Conservation (phyloP, 1,140 invertebrate species). For the Danaus plexippus region DNA sequence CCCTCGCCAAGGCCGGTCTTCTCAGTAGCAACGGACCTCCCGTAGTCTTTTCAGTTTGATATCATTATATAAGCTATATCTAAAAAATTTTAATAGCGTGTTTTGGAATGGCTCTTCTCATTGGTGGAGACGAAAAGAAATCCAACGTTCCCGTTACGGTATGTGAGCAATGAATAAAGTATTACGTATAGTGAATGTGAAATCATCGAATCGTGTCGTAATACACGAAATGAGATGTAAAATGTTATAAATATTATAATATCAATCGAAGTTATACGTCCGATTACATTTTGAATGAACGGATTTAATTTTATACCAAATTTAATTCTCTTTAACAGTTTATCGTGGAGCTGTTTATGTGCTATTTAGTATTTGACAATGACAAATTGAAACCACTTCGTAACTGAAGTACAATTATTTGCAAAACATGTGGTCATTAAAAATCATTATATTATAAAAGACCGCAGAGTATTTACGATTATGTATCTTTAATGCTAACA, state of each 20-base stretch:
- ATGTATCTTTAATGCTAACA: no score
- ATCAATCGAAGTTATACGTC: not conserved
- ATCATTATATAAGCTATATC: constrained; percentile 26
- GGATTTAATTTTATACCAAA: constrained; percentile 7
- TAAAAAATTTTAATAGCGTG: constrained; percentile 35
- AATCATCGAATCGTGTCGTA: not conserved
- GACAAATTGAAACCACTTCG: constrained; percentile 12
- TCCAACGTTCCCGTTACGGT: constrained; percentile 29
- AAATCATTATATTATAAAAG: no score
- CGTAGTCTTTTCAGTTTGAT: not conserved
- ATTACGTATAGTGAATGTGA: not conserved
- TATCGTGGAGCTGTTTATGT: constrained; percentile 15
- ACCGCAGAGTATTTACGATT: no score
- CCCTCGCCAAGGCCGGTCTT: constrained; percentile 61
- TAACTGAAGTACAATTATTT: constrained; percentile 15
- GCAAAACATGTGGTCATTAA: constrained; percentile 6
- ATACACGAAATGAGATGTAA: not conserved
- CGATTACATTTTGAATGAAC: constrained; percentile 1
- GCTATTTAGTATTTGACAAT: constrained; percentile 21
- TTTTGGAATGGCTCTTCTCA: constrained; percentile 25
- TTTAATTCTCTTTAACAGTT: constrained; percentile 19
- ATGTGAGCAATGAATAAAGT: constrained; percentile 9
- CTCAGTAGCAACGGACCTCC: constrained; percentile 63
- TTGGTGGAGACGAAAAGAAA: constrained; percentile 32
- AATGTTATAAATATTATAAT: not conserved